Percentiles rank a stretch among this genome's conserved stretches.
Conservation (phyloP, 2,888 invertebrate genomes). For the Boloria euphrosyne region DNA sequence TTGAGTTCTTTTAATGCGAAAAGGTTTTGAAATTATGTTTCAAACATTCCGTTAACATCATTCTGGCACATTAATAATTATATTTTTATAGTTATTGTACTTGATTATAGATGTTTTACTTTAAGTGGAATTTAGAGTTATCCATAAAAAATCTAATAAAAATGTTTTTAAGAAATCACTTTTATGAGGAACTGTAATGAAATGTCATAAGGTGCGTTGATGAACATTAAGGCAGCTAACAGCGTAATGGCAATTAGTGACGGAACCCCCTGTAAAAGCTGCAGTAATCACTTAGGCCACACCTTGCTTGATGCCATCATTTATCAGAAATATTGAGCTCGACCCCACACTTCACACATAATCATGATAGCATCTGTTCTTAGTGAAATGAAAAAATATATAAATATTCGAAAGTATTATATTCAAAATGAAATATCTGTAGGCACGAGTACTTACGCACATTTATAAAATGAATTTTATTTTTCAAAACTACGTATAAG, state of each 20-base stretch:
- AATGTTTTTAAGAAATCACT: not conserved
- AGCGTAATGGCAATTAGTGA: slow-evolving; percentile 47
- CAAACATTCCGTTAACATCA: no score
- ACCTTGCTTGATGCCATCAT: slow-evolving; percentile 59
- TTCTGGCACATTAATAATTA: no score
- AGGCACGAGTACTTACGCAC: not conserved
- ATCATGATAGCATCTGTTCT: slow-evolving; percentile 30
- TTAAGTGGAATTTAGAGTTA: no score
- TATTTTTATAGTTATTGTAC: no score
- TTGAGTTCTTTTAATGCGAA: not conserved
- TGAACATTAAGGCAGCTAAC: slow-evolving; percentile 47
- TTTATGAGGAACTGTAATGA: slow-evolving; percentile 6
- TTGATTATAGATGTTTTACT: no score
- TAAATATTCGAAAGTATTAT: not conserved
- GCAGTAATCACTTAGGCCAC: slow-evolving; percentile 80
- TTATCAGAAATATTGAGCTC: slow-evolving; percentile 66
- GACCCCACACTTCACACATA: slow-evolving; percentile 19
- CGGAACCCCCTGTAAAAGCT: slow-evolving; percentile 57
- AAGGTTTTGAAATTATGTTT: no score
- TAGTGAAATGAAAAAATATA: slow-evolving; percentile 17
- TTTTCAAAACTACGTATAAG: no score
- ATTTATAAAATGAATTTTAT: no score
- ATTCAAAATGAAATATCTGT: not conserved
- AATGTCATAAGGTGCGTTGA: slow-evolving; percentile 33
- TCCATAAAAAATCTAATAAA: no score